phyloP scores from a whole-genome alignment of 2,888 invertebrate genomes.

The Xestia c-nigrum region DNA sequence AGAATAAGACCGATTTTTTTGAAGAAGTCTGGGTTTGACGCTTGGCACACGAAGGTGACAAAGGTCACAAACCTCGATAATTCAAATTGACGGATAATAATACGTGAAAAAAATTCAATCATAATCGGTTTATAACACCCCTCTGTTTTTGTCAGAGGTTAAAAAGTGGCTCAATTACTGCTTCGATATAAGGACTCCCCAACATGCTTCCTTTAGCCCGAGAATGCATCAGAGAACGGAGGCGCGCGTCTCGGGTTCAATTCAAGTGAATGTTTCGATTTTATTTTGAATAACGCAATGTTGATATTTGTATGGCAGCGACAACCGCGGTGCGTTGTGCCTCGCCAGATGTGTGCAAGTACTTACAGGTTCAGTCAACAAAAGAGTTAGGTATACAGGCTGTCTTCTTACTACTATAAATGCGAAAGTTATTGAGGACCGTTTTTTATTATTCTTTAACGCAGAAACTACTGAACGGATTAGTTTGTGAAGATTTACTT shows the following conservation, averaged over 20 bases:
- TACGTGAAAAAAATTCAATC: background rate
- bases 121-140: background rate
- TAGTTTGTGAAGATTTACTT: too few species aligned
- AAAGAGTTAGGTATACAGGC: too few species aligned
- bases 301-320: constrained; percentile 9
- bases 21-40: background rate
- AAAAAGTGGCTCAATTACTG: background rate
- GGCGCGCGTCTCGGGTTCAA: background rate
- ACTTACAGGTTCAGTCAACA: too few species aligned
- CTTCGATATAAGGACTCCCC: background rate
- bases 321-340: background rate
- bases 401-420: too few species aligned
- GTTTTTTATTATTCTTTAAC: too few species aligned
- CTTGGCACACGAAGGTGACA: too few species aligned
- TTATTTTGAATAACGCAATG: background rate
- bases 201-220: background rate
- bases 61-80: background rate
- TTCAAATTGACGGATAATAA: constrained; percentile 5
- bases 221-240: background rate
- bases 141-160: background rate
- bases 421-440: too few species aligned
- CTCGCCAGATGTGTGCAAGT: too few species aligned
- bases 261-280: background rate
- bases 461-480: too few species aligned
- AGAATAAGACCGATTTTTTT: background rate